These are phyloP conservation scores for Sinocyclocheilus rhinocerous DNA, from an alignment of 2,113 vertebrate genomes.

Conservation along the genomic window DNA sequence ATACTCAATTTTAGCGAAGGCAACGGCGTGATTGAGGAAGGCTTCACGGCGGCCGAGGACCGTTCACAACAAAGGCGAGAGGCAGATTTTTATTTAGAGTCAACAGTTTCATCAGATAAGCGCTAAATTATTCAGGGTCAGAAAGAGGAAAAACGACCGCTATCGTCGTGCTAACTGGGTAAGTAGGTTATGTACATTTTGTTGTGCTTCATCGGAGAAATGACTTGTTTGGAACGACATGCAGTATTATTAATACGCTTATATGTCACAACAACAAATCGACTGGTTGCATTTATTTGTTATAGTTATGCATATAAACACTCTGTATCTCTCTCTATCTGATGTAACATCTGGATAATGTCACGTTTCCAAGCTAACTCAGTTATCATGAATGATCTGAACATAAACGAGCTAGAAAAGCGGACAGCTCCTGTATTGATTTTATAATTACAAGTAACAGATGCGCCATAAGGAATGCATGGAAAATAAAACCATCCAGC, in stretches of 20 bases:
- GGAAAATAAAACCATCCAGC: neutral
- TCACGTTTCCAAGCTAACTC: conserved; percentile 18
- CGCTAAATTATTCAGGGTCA: neutral
- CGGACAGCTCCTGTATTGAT: neutral
- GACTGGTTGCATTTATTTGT: neutral
- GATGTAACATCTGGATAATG: neutral
- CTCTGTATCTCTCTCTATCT: neutral
- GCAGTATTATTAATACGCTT: neutral
- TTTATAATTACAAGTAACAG: neutral
- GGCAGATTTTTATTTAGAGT: conserved; percentile 42
- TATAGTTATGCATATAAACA: neutral
- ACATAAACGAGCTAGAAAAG: neutral
- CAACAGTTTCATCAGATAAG: conserved; percentile 10
- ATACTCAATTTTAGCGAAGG: neutral
- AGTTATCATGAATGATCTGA: neutral
- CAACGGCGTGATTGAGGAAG: neutral
- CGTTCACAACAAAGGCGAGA: conserved; percentile 54
- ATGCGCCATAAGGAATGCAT: neutral
- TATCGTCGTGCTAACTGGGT: conserved; percentile 27
- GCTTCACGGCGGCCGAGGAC: conserved; percentile 41
- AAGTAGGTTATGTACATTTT: conserved; percentile 1
- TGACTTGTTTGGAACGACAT: neutral
- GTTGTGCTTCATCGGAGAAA: neutral
- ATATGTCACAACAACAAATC: neutral
- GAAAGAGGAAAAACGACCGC: conserved; percentile 1